A percentile compares a stretch with the other conserved stretches of the same genome.
These are phyloP conservation scores for Thamnaconus septentrionalis DNA, from an alignment of 2,113 vertebrate genomes.

Conservation along the genomic window DNA sequence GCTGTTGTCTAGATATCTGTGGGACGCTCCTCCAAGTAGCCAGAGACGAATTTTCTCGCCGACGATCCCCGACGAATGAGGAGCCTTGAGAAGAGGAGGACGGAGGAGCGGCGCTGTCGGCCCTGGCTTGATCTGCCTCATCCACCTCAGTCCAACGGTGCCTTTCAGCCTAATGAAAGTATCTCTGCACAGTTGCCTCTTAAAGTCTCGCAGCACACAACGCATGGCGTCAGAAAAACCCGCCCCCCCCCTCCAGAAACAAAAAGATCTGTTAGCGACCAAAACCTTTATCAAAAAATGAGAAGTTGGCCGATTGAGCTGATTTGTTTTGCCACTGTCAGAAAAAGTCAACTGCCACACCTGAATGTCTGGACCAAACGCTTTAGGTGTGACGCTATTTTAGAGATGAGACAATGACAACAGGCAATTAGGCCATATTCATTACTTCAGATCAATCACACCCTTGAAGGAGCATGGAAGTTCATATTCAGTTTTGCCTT, in stretches of 20 bases:
- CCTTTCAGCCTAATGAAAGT: slow-evolving; percentile 56
- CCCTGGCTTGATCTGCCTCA: slow-evolving; percentile 40
- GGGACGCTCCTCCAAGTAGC: too few species aligned
- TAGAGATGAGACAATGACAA: background rate
- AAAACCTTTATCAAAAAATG: slow-evolving; percentile 4
- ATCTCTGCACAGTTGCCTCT: slow-evolving; percentile 51
- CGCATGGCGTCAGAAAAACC: slow-evolving; percentile 11
- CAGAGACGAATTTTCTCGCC: too few species aligned
- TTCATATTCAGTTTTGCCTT: slow-evolving; percentile 45
- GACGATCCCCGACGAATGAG: too few species aligned
- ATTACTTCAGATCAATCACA: slow-evolving; percentile 18
- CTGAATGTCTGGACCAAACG: background rate
- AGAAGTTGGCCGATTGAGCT: background rate
- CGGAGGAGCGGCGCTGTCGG: background rate
- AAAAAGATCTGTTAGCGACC: slow-evolving; percentile 8
- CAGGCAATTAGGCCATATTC: slow-evolving; percentile 5
- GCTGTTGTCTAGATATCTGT: background rate
- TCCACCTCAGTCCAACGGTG: slow-evolving; percentile 54
- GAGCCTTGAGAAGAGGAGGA: background rate
- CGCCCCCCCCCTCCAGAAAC: background rate
- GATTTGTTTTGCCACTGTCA: slow-evolving; percentile 25
- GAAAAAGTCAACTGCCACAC: slow-evolving; percentile 9
- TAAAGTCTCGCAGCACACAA: background rate
- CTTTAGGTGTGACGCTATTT: too few species aligned
- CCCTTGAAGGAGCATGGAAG: slow-evolving; percentile 16